Percentiles rank a stretch among this genome's conserved stretches.
Evolutionary conservation across 2,113 vertebrate species (phyloP).

Genomic region (Scolopax mira): DNA sequence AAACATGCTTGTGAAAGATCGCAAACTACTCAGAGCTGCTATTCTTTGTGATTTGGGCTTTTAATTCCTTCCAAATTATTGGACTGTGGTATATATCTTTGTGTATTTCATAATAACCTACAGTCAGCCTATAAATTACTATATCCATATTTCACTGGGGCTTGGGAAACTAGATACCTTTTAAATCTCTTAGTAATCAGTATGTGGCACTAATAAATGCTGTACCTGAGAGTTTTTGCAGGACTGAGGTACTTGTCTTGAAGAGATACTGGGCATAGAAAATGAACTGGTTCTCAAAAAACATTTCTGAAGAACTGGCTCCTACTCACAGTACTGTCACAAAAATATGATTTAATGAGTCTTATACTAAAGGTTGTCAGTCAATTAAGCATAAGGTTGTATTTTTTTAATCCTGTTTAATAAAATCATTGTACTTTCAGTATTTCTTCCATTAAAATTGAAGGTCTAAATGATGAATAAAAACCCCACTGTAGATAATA

Average conservation of each 20-base stretch:
- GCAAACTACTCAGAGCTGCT: neutral
- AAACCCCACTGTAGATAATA: neutral
- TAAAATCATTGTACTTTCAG: neutral
- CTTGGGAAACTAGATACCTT: neutral
- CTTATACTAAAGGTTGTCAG: neutral
- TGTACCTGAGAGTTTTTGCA: neutral
- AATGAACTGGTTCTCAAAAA: neutral
- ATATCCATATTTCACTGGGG: neutral
- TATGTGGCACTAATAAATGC: neutral
- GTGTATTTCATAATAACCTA: neutral
- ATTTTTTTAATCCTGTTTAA: neutral
- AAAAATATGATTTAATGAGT: neutral
- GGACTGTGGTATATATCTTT: neutral
- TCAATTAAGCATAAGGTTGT: neutral
- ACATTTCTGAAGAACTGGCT: neutral
- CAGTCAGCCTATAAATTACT: neutral
- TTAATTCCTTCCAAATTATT: neutral
- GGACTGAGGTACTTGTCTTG: neutral
- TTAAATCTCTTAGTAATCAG: neutral
- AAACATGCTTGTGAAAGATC: neutral
- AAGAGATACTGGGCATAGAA: neutral
- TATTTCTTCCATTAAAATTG: neutral
- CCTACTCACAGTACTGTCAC: neutral
- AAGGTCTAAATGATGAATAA: neutral
- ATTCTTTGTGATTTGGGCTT: fast-evolving